Evolutionary conservation across 35 echinoderm and acorn worm species (phyloP).

Genomic region (Chiridota heheva): DNA sequence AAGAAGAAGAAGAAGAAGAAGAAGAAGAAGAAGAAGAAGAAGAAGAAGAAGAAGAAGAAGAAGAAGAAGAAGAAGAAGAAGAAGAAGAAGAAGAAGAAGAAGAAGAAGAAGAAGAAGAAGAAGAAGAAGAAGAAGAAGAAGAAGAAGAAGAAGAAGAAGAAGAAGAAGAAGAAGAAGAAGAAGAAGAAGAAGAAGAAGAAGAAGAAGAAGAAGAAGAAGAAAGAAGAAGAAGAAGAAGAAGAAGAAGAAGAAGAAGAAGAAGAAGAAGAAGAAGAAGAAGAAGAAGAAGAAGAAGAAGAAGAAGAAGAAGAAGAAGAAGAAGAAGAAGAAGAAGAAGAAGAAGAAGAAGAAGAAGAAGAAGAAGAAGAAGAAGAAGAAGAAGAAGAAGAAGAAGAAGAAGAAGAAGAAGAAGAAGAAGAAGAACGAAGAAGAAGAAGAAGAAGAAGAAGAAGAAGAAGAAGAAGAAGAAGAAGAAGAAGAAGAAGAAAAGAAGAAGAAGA

Average conservation of each 20-base stretch:
- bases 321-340: conserved; percentile 9
- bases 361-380: background rate
- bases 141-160: background rate
- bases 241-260: conserved; percentile 8
- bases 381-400: background rate
- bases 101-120: conserved; percentile 10
- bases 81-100: conserved; percentile 1
- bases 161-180: background rate
- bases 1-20: background rate
- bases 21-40: conserved; percentile 8
- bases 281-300: background rate
- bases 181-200: conserved; percentile 9
- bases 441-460: conserved; percentile 2
- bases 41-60: background rate
- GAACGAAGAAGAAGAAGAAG: too few species aligned
- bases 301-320: background rate
- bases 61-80: background rate
- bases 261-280: conserved; percentile 8
- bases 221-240: conserved; percentile 9
- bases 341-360: background rate
- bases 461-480: background rate
- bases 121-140: conserved; percentile 2
- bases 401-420: conserved; percentile 10
- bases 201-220: conserved; percentile 8
- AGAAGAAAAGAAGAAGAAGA: background rate